phyloP scores from a whole-genome alignment of 2,113 vertebrate species.

The Odobenus rosmarus region DNA sequence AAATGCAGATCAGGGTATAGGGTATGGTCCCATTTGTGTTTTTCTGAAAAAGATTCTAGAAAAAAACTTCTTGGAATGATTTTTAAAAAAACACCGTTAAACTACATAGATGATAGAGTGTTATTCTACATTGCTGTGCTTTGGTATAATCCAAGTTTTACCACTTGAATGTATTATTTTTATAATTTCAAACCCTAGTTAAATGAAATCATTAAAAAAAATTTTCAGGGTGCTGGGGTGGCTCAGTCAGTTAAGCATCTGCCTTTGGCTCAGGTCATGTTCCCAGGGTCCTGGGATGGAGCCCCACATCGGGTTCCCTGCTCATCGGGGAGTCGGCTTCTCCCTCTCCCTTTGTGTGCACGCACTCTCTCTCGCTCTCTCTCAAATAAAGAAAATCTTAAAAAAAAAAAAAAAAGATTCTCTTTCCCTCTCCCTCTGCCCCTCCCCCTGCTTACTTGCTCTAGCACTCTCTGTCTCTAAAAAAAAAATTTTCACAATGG shows the following conservation, averaged over 20 bases:
- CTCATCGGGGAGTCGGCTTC: not conserved
- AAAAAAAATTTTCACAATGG: not conserved
- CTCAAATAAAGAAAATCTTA: not conserved
- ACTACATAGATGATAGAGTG: not conserved
- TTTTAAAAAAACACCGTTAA: not conserved
- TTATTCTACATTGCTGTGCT: not conserved
- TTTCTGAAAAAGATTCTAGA: not conserved
- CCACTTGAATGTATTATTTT: not conserved
- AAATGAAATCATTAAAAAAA: not conserved
- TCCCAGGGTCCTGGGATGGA: not conserved
- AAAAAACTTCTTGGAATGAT: not conserved
- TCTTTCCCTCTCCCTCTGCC: no score
- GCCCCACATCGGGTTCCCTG: not conserved
- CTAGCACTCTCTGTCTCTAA: no score
- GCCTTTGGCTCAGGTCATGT: not conserved
- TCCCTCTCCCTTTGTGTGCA: not conserved
- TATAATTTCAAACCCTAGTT: not conserved
- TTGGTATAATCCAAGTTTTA: not conserved
- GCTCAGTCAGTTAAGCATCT: not conserved
- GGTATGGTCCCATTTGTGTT: not conserved
- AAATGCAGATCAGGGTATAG: not conserved
- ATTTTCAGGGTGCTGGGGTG: not conserved
- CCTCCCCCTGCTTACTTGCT: no score
- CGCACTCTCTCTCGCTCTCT: not conserved
- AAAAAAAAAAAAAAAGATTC: not conserved